Base-by-base conservation (phyloP, 2,797 vertebrate genomes). In the Chaetophractus vellerosus region DNA sequence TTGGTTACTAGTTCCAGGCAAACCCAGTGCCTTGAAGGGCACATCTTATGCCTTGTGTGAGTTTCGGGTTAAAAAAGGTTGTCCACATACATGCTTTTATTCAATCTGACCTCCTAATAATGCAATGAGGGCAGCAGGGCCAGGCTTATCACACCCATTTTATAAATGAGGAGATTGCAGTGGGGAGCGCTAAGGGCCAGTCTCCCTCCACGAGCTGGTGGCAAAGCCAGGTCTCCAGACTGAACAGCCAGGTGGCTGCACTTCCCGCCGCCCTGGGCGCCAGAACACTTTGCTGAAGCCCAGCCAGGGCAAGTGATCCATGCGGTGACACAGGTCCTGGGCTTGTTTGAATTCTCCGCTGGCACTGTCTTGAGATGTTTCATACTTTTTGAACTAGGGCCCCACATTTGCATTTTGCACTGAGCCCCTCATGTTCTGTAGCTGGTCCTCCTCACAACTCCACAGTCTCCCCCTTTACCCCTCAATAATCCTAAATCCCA, bases 311-410 rank as follows among this genome's bases (percentile, higher is more conserved):
- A 2, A 2, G 33, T 26, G 12, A 7, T 9, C 9, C 0, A 36
- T 50, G 64, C 23, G 3, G n/a, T 15, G 31, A 74, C 6, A 15
- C 0, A 7, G 24, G 59, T 7, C 9, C 52, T 28, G 18, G 15
- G 16, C 55, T 52, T 1, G 24, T 26, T 24, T 45, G 3, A 5
- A 5, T 0, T 21, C 2, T 38, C 16, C 19, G 8, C 11, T 1
- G 19, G 5, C 0, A 0, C 50, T 14, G 19, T 82, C 68, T 19
- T 38, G 26, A 71, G 92, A 52, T n/a, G 28, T 86, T 80, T 55
- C 55, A 55, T 55, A 2, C 2, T 9, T 28, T 52, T 9, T 33
- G 61, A 90, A 5, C 28, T 4, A 24, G 16, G 45, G 45, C 45
- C 41, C 61, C 2, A 18, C 0, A 1, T 6, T 24, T 24, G 52